Evolutionary conservation across 2,888 invertebrate genomes (phyloP), one percentile per base, ranked within the genome.

Genomic region (Drosophila infuscata): DNA sequence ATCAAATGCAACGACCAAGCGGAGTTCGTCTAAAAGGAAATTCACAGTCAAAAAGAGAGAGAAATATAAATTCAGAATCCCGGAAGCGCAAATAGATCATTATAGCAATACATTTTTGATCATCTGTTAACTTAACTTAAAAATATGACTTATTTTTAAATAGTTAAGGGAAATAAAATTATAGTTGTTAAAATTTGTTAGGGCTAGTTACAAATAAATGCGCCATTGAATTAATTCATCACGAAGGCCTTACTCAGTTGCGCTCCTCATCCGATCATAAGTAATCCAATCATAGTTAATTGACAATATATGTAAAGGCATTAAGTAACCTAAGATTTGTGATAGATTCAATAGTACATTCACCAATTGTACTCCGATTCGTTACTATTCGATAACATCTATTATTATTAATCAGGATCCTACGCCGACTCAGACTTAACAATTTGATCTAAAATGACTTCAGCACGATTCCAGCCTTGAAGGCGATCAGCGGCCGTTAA

Each of bases 401-500:
- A 57, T 7, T 57, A 57, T 57, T 17, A 57, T 57, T 52, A n/a
- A 15, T n/a, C 25, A 46, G 7, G 11, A 5, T n/a, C 41, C 62
- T 65, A 77, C 8, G 66, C 29, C 9, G 54, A 32, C 46, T 83
- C 72, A 41, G 65, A 56, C 46, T 69, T 69, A 25, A 32, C 54
- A 49, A 43, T 32, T 51, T 74, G 62, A 33, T 80, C 77, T 12
- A 33, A 38, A 53, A 62, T 32, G 36, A 30, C 35, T 6, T 77
- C 77, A 12, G 58, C 48, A 4, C 78, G 78, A 66, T 75, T 79
- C 78, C 78, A 79, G 17, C 76, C 70, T 15, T 87, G 82, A 6
- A 82, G 57, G 11, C 80, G 79, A 60, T 86, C 86, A 8, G 88
- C 86, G 5, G 76, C 58, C 4, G 92, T 92, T 33, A 92, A 73